Evolutionary conservation across 1,140 invertebrate genomes (phyloP), one percentile per base, ranked within the genome.

Genomic region (Leptopilina clavipes): DNA sequence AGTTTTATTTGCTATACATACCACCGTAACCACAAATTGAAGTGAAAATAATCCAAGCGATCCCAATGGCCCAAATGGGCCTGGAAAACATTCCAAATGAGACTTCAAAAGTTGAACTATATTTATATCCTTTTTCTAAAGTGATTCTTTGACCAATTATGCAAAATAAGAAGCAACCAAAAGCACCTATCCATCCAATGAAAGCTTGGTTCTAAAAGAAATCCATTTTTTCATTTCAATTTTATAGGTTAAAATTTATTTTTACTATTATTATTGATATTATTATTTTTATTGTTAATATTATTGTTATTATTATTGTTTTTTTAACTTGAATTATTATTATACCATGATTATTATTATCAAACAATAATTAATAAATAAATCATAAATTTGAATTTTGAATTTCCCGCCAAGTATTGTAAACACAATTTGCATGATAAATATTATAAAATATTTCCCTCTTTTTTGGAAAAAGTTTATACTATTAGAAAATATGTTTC

Each of bases 21-120:
- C 81, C 81, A 54, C 79, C 81, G 45, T 79, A 82, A 8, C 84
- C 86, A 71, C 85, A 86, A 73, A 87, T 83, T 76, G 91, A 91
- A 3, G 89, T 88, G 83, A 88, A 91, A 48, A 91, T 89, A 31
- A 92, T 80, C 90, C 91, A 92, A 6, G 86, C 85, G 11, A 92
- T 81, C 70, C 84, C 88, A n/a, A 85, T 43, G 1, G 86, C 84
- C 89, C 90, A 92, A n/a, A 85, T 54, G 0, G 87, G 83, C 48
- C 89, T 79, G 52, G 86, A 84, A 2, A 88, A 78, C 22, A 85
- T 77, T 45, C 86, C 85, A 77, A 90, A 91, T 12, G 90, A 75
- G 10, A 83, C 79, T 18, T 82, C 83, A 45, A 79, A 76, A 1
- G 72, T 40, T 44, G n/a, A 9, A 31, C 25, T 52, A 17, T 52